Conservation (phyloP, 1,140 invertebrate species). For the Hyles vespertilio region DNA sequence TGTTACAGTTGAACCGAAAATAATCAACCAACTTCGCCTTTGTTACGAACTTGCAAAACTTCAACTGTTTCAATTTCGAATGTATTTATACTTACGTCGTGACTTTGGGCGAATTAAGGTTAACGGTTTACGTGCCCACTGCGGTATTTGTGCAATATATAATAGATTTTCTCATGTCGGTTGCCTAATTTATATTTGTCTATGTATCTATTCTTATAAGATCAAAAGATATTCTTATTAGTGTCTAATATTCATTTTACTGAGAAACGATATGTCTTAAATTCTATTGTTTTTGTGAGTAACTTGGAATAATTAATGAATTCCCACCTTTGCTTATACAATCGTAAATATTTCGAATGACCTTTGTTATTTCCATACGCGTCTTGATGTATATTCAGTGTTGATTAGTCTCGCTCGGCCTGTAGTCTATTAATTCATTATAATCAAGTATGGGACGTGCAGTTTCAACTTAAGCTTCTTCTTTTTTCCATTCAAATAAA, state of each 20-base stretch:
- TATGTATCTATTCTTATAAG: no score
- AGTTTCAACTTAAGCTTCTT: slow-evolving; percentile 22
- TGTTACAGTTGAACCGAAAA: slow-evolving; percentile 57
- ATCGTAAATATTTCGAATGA: not conserved
- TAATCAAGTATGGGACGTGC: slow-evolving; percentile 23
- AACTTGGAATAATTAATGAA: no score
- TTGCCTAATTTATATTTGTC: no score
- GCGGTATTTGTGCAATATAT: not conserved
- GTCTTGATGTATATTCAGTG: no score
- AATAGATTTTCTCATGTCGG: no score
- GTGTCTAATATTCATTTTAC: no score
- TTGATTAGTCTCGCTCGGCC: not conserved
- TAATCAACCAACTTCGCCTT: slow-evolving; percentile 55
- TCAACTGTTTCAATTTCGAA: slow-evolving; percentile 26
- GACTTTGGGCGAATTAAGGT: slow-evolving; percentile 2
- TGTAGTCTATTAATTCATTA: slow-evolving; percentile 18
- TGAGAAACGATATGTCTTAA: no score
- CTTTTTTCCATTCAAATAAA: slow-evolving; percentile 45
- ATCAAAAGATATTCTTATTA: no score
- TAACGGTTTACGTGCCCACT: slow-evolving; percentile 1
- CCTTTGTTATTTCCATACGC: not conserved
- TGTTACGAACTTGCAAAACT: slow-evolving; percentile 40
- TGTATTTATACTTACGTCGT: slow-evolving; percentile 15
- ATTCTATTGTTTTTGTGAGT: no score
- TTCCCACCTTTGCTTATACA: no score